Percentiles rank a stretch among this genome's conserved stretches.
Conservation (phyloP, 1,140 invertebrate genomes). For the Tetramorium simillimum region DNA sequence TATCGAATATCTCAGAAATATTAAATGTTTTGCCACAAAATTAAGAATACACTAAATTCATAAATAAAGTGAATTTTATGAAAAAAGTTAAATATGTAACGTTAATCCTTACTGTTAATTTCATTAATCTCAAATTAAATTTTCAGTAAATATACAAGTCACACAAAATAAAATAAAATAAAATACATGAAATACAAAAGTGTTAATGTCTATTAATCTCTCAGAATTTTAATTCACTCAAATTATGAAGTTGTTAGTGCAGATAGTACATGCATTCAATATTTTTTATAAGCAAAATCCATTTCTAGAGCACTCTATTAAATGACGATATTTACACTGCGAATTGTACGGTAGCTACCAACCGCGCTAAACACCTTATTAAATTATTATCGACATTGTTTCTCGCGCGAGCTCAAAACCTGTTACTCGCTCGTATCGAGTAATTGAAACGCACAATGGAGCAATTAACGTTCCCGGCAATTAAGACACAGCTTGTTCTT, state of each 20-base stretch:
- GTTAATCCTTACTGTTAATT: neutral
- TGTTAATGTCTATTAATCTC: neutral
- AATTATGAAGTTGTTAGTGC: neutral
- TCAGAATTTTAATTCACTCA: neutral
- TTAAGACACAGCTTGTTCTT: conserved; percentile 60
- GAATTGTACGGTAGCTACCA: conserved; percentile 15
- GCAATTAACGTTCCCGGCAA: conserved; percentile 58
- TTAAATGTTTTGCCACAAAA: neutral
- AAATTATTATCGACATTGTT: conserved; percentile 50
- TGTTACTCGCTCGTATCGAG: conserved; percentile 16
- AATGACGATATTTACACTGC: neutral
- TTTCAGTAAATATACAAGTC: too few relatives aligned
- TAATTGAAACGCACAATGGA: conserved; percentile 57
- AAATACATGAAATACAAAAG: neutral
- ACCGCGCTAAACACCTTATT: conserved; percentile 34
- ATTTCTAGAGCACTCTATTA: neutral
- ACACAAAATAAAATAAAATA: neutral
- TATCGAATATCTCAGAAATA: neutral
- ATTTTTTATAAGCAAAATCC: neutral
- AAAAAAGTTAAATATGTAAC: neutral
- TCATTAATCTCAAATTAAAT: neutral
- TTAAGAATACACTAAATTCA: neutral
- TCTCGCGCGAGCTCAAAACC: conserved; percentile 8
- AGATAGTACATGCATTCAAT: neutral
- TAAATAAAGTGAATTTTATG: neutral